Conservation (phyloP, 2,797 vertebrate genomes). For the Taenioides sp. region DNA sequence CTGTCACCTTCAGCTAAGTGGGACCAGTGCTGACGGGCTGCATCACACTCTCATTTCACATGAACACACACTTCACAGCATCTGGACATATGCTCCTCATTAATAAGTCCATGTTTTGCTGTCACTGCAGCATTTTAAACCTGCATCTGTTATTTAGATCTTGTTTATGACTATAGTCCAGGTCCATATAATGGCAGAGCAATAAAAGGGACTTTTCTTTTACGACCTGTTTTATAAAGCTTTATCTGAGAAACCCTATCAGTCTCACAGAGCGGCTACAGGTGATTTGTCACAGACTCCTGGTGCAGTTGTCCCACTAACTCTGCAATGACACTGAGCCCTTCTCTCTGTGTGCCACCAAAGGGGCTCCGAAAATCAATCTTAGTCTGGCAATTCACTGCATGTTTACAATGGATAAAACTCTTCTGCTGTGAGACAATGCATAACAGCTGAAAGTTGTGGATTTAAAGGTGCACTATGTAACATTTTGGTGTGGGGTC, state of each 20-base stretch:
- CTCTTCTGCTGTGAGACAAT: neutral
- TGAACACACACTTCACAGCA: constrained; percentile 40
- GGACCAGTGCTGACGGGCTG: constrained; percentile 53
- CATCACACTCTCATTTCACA: constrained; percentile 62
- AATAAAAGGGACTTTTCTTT: constrained; percentile 25
- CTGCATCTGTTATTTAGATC: neutral
- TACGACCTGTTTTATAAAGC: constrained; percentile 9
- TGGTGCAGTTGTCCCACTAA: constrained; percentile 21
- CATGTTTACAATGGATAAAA: neutral
- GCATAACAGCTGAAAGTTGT: neutral
- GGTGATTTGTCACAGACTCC: constrained; percentile 23
- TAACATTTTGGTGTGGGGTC: too few relatives aligned
- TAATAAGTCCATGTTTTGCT: neutral
- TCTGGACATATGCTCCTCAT: constrained; percentile 17
- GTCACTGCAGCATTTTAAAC: neutral
- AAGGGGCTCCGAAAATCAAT: constrained; percentile 8
- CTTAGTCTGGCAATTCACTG: neutral
- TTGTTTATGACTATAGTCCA: neutral
- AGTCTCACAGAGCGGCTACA: constrained; percentile 11
- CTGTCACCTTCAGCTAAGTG: constrained; percentile 67
- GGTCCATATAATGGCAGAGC: constrained; percentile 2
- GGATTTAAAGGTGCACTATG: neutral
- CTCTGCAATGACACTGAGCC: constrained; percentile 19
- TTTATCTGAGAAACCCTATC: constrained; percentile 23
- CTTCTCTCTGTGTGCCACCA: constrained; percentile 18